Percentiles rank a stretch among this genome's conserved stretches.
Evolutionary conservation across 2,888 invertebrate species (phyloP).

Genomic region (Drosophila sordidula): DNA sequence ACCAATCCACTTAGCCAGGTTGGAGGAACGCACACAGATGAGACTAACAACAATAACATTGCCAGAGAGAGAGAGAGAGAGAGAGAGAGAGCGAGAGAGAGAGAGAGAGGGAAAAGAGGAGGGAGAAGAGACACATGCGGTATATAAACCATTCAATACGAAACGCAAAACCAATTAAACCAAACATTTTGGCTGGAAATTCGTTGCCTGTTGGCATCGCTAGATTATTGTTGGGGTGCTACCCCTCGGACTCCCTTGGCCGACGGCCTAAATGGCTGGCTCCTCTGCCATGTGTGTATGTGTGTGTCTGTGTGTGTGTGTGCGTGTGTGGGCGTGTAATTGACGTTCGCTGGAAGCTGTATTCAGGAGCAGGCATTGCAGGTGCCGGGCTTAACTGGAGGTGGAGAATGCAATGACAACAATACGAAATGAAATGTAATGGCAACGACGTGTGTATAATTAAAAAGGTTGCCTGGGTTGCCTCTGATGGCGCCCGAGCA

Average conservation of each 20-base stretch:
- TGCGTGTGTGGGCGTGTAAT: slow-evolving; percentile 42
- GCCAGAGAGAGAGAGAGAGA: slow-evolving; percentile 18
- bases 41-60: slow-evolving; percentile 39
- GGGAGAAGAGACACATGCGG: slow-evolving; percentile 25
- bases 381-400: slow-evolving; percentile 22
- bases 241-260: not conserved
- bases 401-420: slow-evolving; percentile 58
- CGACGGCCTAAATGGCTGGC: slow-evolving; percentile 43
- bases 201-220: slow-evolving; percentile 50
- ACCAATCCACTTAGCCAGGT: slow-evolving; percentile 35
- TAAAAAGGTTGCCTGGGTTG: slow-evolving; percentile 48
- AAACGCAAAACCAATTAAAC: slow-evolving; percentile 76
- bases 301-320: not conserved
- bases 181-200: slow-evolving; percentile 70
- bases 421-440: slow-evolving; percentile 76
- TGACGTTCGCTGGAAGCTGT: slow-evolving; percentile 33
- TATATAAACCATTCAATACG: slow-evolving; percentile 63
- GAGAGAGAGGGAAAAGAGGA: slow-evolving; percentile 8
- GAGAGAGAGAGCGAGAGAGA: slow-evolving; percentile 15
- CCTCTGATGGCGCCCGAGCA: slow-evolving; percentile 5
- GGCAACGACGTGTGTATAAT: slow-evolving; percentile 77
- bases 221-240: slow-evolving; percentile 39
- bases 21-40: slow-evolving; percentile 16
- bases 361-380: slow-evolving; percentile 24
- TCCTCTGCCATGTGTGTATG: not conserved